Evolutionary conservation across 2,113 vertebrate genomes (phyloP), one percentile per base, ranked within the genome.

Genomic region (Macroglossus sobrinus): DNA sequence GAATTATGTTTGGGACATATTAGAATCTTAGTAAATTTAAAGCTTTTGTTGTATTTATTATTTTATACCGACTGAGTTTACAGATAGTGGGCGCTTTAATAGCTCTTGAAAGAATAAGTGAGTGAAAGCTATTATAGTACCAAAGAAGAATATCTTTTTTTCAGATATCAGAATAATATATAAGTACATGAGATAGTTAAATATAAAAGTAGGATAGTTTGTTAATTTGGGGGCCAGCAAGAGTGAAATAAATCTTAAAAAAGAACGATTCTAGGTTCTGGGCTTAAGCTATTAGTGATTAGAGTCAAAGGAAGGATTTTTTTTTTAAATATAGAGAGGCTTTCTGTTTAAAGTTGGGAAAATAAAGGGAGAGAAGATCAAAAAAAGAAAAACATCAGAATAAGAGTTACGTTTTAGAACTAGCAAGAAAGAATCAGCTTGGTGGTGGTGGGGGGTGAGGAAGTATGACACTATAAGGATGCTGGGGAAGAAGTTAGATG

Each of bases 31-130:
- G 68, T 87, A 87, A 80, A 69, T 94, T 84, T 84, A 43, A 90
- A 89, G 33, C 40, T 94, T 90, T 86, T 78, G n/a, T 84, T 81
- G 38, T 57, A 15, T 89, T 92, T 57, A 15, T 89, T 92, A 57
- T 50, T 93, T 92, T 84, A 94, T 22, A 47, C n/a, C 87, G n/a
- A 66, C 35, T 97, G 47, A 93, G 64, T 64, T 92, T 88, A 87
- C 40, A 82, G 19, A 75, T 45, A 76, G 18, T 15, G 61, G 50
- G 47, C 21, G n/a, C 45, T 85, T 85, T 91, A 84, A 6, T 80
- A 87, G 50, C 61, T 28, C 2, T 53, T 72, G 59, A 78, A n/a
- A 35, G 81, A 50, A 63, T 78, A 75, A 75, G 47, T 88, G 13
- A 28, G 7, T 75, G 72, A 63, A 79, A 84, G 45, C 33, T 75